These are phyloP conservation scores for Calameuta filiformis DNA, from an alignment of 2,888 invertebrate genomes.

Conservation along the genomic window DNA sequence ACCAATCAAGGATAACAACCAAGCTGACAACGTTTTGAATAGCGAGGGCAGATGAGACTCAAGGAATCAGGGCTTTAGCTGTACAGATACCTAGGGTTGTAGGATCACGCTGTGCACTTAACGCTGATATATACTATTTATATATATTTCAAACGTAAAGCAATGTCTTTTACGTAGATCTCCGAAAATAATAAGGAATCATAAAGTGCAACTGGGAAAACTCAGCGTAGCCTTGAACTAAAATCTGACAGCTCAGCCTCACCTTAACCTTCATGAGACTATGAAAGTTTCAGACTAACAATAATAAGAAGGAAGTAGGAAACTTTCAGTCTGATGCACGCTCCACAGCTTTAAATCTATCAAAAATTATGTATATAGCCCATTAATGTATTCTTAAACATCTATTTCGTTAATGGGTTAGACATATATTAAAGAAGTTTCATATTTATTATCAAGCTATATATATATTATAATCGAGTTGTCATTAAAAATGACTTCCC, in stretches of 20 bases:
- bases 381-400: not conserved
- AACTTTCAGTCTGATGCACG: not conserved
- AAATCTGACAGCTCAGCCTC: not conserved
- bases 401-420: not conserved
- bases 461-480: not conserved
- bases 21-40: not conserved
- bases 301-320: not conserved
- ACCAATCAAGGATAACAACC: constrained; percentile 39
- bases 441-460: not conserved
- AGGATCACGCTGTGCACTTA: not conserved
- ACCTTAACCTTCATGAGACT: not conserved
- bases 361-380: not conserved
- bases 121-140: not conserved
- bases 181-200: not conserved
- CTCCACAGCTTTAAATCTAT: not conserved
- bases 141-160: too few species aligned
- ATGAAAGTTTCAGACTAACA: not conserved
- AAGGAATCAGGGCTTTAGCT: not conserved
- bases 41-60: not conserved
- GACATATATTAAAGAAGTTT: not conserved
- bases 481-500: not conserved
- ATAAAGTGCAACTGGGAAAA: not conserved
- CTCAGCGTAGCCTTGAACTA: not conserved
- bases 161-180: not conserved
- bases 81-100: not conserved